These are phyloP conservation scores for Eleginops maclovinus DNA, from an alignment of 2,113 vertebrate species.

Conservation along the genomic window DNA sequence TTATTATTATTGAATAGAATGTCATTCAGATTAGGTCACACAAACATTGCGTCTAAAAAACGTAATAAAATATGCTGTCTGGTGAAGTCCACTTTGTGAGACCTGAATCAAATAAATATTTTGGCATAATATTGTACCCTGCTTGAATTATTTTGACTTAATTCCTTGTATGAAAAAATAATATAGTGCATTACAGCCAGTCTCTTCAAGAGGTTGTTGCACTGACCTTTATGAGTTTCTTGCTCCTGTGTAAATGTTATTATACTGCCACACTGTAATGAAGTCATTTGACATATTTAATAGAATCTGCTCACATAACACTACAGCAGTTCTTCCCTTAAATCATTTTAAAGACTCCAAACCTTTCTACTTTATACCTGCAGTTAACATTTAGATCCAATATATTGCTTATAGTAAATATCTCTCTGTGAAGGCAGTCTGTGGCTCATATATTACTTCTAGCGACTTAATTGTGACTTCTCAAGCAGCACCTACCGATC, in stretches of 20 bases:
- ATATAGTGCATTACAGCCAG: too few relatives aligned
- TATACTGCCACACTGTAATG: neutral
- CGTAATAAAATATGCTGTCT: too few relatives aligned
- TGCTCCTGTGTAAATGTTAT: neutral
- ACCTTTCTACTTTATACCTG: neutral
- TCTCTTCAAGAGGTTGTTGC: neutral
- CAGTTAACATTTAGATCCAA: slow-evolving; percentile 1
- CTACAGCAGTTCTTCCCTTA: neutral
- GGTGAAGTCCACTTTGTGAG: too few relatives aligned
- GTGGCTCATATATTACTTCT: neutral
- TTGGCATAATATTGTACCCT: too few relatives aligned
- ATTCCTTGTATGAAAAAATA: too few relatives aligned
- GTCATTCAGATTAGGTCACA: too few relatives aligned
- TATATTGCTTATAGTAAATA: slow-evolving; percentile 3
- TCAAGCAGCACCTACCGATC: slow-evolving; percentile 32
- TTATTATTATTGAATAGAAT: too few relatives aligned
- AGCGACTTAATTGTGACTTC: slow-evolving; percentile 21
- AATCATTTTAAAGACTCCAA: neutral
- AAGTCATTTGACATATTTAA: slow-evolving; percentile 3
- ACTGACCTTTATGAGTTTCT: neutral
- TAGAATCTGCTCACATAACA: neutral
- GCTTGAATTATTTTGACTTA: too few relatives aligned
- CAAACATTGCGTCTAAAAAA: too few relatives aligned
- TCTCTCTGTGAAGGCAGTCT: neutral
- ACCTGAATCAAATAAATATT: too few relatives aligned